Evolutionary conservation across 2,797 vertebrate genomes (phyloP).

Genomic region (Cynopterus sphinx): DNA sequence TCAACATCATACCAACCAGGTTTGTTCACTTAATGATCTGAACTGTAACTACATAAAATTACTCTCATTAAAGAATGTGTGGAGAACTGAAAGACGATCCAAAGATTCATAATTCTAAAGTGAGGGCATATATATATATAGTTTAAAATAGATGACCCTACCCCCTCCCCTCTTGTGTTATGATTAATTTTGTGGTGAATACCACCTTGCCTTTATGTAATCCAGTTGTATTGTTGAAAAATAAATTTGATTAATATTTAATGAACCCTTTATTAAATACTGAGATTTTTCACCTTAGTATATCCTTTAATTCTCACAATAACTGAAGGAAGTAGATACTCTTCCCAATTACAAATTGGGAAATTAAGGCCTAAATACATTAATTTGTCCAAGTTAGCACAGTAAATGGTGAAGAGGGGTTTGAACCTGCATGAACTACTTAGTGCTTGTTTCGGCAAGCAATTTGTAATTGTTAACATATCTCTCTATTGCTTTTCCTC

Average conservation of each 20-base stretch:
- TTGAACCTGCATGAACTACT: not conserved
- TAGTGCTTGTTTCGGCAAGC: not conserved
- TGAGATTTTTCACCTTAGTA: not conserved
- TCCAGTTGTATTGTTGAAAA: conserved; percentile 28
- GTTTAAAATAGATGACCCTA: not conserved
- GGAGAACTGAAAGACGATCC: not conserved
- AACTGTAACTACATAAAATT: not conserved
- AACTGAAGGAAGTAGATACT: not conserved
- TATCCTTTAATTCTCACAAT: not conserved
- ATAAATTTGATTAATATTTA: not conserved
- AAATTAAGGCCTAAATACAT: not conserved
- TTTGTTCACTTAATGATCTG: not conserved
- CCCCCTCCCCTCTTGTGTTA: not conserved
- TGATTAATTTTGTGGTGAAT: not conserved
- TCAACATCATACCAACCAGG: not conserved
- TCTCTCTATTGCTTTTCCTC: not conserved
- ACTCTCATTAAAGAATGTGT: not conserved
- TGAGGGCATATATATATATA: not conserved
- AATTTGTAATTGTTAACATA: not conserved
- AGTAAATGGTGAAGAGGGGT: not conserved
- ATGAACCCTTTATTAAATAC: not conserved
- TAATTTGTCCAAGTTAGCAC: not conserved
- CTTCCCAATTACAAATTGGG: not conserved
- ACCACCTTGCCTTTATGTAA: conserved; percentile 6
- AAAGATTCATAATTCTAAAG: not conserved